Conservation (phyloP, 2,888 invertebrate species). For the Apantesis nais region DNA sequence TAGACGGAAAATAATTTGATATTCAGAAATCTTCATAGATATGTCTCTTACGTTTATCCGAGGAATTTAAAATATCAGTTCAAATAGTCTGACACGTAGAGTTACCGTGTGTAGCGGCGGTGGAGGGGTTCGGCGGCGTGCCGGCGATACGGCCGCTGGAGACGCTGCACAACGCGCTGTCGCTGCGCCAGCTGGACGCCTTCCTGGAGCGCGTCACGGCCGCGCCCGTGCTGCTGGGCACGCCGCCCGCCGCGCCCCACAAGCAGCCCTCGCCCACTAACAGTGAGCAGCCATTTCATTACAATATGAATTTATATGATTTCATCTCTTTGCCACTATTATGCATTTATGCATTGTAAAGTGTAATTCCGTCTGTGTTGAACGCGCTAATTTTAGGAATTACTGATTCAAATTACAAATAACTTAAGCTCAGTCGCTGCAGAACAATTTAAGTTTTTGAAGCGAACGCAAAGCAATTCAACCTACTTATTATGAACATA, state of each 20-base stretch:
- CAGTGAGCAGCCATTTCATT: constrained; percentile 57
- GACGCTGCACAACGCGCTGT: constrained; percentile 98
- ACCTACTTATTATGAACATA: too few relatives aligned
- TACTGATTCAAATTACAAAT: too few relatives aligned
- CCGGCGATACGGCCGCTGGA: constrained; percentile 98
- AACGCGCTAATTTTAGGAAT: too few relatives aligned
- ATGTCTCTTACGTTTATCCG: too few relatives aligned
- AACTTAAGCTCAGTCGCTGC: too few relatives aligned
- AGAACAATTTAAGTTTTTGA: too few relatives aligned
- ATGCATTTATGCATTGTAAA: too few relatives aligned
- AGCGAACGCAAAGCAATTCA: too few relatives aligned
- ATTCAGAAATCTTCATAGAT: neutral
- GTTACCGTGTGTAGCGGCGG: constrained; percentile 78
- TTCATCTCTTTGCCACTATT: too few relatives aligned
- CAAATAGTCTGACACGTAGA: neutral
- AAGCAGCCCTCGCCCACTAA: constrained; percentile 76
- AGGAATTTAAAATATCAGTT: neutral
- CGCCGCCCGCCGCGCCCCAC: constrained; percentile 88
- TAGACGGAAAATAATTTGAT: neutral
- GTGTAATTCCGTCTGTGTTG: too few relatives aligned
- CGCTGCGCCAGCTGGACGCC: constrained; percentile 94
- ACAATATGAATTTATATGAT: too few relatives aligned
- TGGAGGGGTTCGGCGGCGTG: constrained; percentile 95
- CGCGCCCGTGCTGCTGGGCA: constrained; percentile 88
- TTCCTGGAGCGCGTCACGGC: constrained; percentile 95